Conservation (phyloP, 1,140 invertebrate species). For the Papilio glaucus region DNA sequence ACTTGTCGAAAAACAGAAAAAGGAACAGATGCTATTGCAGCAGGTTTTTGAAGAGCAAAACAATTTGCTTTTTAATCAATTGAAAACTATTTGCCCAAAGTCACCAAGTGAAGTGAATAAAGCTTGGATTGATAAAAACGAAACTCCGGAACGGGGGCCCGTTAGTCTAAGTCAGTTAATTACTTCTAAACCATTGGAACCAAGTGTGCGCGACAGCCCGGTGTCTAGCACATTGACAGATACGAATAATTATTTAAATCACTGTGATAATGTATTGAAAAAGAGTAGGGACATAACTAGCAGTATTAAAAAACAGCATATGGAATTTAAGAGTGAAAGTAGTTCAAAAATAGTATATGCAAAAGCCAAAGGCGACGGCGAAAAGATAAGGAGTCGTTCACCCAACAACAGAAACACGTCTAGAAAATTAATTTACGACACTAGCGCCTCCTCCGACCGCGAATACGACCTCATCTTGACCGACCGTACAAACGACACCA, state of each 20-base stretch:
- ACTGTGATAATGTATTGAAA: constrained; percentile 68
- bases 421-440: constrained; percentile 68
- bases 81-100: constrained; percentile 81
- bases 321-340: constrained; percentile 39
- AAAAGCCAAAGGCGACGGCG: constrained; percentile 45
- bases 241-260: constrained; percentile 67
- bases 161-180: constrained; percentile 77
- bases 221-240: constrained; percentile 64
- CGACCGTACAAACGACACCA: constrained; percentile 78
- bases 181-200: constrained; percentile 56
- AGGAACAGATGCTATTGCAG: constrained; percentile 84
- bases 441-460: constrained; percentile 61
- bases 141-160: constrained; percentile 54
- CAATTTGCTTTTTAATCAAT: constrained; percentile 82
- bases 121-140: constrained; percentile 64
- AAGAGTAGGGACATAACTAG: constrained; percentile 70
- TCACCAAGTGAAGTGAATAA: constrained; percentile 67
- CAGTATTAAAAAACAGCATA: constrained; percentile 60
- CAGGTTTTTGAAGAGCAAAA: constrained; percentile 86
- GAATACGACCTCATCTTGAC: constrained; percentile 73
- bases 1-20: constrained; percentile 84
- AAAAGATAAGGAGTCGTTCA: constrained; percentile 56
- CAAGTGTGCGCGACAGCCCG: constrained; percentile 50
- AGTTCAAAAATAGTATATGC: constrained; percentile 46
- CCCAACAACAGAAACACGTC: constrained; percentile 56